A percentile compares a stretch with the other conserved stretches of the same genome.
These are phyloP conservation scores for Gambelia wislizenii DNA, from an alignment of 2,797 vertebrate species.

Conservation along the genomic window DNA sequence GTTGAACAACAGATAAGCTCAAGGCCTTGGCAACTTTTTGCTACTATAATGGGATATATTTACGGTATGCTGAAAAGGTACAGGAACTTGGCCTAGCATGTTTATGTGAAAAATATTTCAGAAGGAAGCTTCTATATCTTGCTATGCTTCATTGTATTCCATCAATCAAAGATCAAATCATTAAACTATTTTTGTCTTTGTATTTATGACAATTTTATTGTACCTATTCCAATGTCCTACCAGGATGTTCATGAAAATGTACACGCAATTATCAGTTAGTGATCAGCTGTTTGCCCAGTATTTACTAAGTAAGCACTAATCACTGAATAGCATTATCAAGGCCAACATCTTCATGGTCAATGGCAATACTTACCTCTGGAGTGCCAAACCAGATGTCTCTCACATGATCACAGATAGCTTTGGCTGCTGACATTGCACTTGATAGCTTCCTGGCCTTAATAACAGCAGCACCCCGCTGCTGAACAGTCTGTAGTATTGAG, in stretches of 20 bases:
- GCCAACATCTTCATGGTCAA: conserved; percentile 21
- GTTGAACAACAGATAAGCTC: no score
- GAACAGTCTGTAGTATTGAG: conserved; percentile 86
- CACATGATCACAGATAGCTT: conserved; percentile 97
- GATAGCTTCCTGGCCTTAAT: conserved; percentile 97
- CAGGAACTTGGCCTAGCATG: no score
- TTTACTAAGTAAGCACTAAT: conserved; percentile 14
- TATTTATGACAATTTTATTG: neutral
- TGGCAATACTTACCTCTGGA: conserved; percentile 82
- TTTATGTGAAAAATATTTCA: neutral
- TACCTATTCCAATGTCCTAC: neutral
- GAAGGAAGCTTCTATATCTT: neutral
- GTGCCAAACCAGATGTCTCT: conserved; percentile 96
- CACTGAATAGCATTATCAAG: conserved; percentile 2
- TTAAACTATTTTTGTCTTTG: neutral
- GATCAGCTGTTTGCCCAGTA: neutral
- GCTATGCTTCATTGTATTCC: neutral
- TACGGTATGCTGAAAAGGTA: no score
- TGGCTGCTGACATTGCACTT: conserved; percentile 97
- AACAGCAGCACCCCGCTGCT: conserved; percentile 93
- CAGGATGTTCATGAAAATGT: neutral
- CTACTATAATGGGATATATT: no score
- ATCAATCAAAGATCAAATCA: neutral
- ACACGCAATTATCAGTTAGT: neutral
- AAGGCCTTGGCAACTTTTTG: no score